A percentile compares a stretch with the other conserved stretches of the same genome.
phyloP scores from a whole-genome alignment of 2,888 invertebrate genomes.

The Hoplodrina ambigua region DNA sequence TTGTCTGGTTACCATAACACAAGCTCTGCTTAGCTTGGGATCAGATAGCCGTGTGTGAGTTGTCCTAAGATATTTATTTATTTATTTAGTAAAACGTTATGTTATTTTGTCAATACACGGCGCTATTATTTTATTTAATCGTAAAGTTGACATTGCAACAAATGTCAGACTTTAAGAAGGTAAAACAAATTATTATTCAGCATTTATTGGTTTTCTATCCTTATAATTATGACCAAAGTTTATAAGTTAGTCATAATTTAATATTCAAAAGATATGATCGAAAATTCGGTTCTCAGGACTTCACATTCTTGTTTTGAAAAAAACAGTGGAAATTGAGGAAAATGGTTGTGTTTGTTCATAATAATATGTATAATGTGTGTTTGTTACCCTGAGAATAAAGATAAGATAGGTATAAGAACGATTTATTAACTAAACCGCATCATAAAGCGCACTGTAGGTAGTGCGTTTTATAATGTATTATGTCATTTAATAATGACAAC shows the following conservation, averaged over 20 bases:
- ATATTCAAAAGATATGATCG: not conserved
- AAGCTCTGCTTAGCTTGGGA: too few relatives aligned
- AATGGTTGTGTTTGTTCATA: not conserved
- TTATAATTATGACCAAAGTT: not conserved
- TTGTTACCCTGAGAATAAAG: not conserved
- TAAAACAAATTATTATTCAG: not conserved
- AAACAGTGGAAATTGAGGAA: not conserved
- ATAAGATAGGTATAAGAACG: not conserved
- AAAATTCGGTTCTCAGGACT: not conserved
- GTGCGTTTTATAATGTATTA: too few relatives aligned
- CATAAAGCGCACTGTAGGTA: not conserved
- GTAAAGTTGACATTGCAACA: not conserved
- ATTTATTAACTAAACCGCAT: conserved; percentile 13
- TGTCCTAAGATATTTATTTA: too few relatives aligned
- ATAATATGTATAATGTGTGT: not conserved
- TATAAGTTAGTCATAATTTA: too few relatives aligned
- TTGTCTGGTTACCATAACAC: too few relatives aligned
- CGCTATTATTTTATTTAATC: too few relatives aligned
- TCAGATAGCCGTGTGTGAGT: too few relatives aligned
- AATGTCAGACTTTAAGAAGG: not conserved
- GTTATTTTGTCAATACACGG: too few relatives aligned
- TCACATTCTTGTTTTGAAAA: not conserved
- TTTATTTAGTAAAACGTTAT: too few relatives aligned
- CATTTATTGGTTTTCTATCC: not conserved
- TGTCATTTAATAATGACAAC: too few relatives aligned